A percentile compares a stretch with the other conserved stretches of the same genome.
Conservation (phyloP, 1,140 invertebrate genomes). For the Drosophila miranda region DNA sequence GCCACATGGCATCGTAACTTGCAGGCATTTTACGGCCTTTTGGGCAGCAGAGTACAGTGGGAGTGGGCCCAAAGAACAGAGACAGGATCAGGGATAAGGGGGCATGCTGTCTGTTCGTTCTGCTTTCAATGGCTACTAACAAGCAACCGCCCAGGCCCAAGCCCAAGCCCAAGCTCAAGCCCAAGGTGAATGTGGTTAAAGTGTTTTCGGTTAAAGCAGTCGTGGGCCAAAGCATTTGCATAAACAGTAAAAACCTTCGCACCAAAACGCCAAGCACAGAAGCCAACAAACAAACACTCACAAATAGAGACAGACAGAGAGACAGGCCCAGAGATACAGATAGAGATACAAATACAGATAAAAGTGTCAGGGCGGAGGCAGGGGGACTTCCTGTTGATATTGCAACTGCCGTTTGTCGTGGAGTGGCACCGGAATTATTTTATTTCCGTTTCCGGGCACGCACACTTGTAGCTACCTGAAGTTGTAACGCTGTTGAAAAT, state of each 20-base stretch:
- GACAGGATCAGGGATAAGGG: slow-evolving; percentile 6
- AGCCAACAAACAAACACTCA: slow-evolving; percentile 41
- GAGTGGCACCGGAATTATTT: slow-evolving; percentile 68
- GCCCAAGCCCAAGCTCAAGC: slow-evolving; percentile 58
- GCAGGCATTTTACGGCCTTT: slow-evolving; percentile 78
- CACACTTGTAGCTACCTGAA: slow-evolving; percentile 53
- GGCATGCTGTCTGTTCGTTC: slow-evolving; percentile 34
- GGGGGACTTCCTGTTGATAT: slow-evolving; percentile 38
- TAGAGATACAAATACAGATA: slow-evolving; percentile 21
- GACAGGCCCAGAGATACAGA: slow-evolving; percentile 9
- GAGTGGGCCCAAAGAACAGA: not conserved
- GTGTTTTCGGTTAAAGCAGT: slow-evolving; percentile 76
- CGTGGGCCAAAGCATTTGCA: slow-evolving; percentile 70
- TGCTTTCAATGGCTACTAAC: slow-evolving; percentile 75
- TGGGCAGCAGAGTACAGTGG: slow-evolving; percentile 40
- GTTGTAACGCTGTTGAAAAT: slow-evolving; percentile 47
- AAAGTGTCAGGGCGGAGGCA: slow-evolving; percentile 9
- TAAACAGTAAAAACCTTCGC: slow-evolving; percentile 58
- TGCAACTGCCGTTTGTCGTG: slow-evolving; percentile 46
- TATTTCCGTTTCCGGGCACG: slow-evolving; percentile 75
- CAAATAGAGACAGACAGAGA: slow-evolving; percentile 10
- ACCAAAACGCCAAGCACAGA: slow-evolving; percentile 35
- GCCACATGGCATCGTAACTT: slow-evolving; percentile 60
- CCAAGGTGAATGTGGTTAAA: slow-evolving; percentile 79
- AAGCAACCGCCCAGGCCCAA: slow-evolving; percentile 65